These are phyloP conservation scores for Sitophilus oryzae DNA, from an alignment of 1,140 invertebrate species.

Conservation along the genomic window DNA sequence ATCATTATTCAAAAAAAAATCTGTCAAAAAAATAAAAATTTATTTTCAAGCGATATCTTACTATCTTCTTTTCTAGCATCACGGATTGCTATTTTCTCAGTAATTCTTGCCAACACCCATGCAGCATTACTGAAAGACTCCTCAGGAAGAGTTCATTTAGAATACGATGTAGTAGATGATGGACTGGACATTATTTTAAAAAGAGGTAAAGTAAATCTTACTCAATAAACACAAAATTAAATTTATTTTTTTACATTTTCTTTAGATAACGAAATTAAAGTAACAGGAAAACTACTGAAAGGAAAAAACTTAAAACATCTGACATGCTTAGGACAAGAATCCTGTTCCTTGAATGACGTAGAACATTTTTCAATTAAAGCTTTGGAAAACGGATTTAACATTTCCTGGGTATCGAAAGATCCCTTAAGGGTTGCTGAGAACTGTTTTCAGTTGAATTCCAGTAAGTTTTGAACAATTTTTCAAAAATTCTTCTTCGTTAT, in stretches of 20 bases:
- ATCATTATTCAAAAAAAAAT: too few relatives aligned
- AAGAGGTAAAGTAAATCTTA: not conserved
- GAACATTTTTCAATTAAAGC: slow-evolving; percentile 5
- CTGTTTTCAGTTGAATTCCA: slow-evolving; percentile 18
- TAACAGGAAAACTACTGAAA: slow-evolving; percentile 6
- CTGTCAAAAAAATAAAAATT: too few relatives aligned
- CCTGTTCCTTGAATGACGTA: not conserved
- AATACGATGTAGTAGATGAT: not conserved
- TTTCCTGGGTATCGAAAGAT: slow-evolving; percentile 15
- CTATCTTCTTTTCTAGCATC: too few relatives aligned
- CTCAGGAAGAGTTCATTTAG: not conserved
- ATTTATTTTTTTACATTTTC: not conserved
- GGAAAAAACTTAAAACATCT: slow-evolving; percentile 6
- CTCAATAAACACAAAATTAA: not conserved
- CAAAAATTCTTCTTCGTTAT: not conserved
- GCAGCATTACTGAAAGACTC: not conserved
- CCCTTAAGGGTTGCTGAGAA: slow-evolving; percentile 4
- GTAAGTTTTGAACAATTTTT: slow-evolving; percentile 2
- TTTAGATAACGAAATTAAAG: slow-evolving; percentile 5
- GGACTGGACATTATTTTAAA: not conserved
- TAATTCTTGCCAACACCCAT: too few relatives aligned
- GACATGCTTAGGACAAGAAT: not conserved
- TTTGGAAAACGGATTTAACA: slow-evolving; percentile 13
- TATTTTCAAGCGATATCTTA: too few relatives aligned
- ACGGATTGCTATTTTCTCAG: too few relatives aligned